Evolutionary conservation across 2,888 invertebrate genomes (phyloP).

Genomic region (Ceratothoa steindachneri): DNA sequence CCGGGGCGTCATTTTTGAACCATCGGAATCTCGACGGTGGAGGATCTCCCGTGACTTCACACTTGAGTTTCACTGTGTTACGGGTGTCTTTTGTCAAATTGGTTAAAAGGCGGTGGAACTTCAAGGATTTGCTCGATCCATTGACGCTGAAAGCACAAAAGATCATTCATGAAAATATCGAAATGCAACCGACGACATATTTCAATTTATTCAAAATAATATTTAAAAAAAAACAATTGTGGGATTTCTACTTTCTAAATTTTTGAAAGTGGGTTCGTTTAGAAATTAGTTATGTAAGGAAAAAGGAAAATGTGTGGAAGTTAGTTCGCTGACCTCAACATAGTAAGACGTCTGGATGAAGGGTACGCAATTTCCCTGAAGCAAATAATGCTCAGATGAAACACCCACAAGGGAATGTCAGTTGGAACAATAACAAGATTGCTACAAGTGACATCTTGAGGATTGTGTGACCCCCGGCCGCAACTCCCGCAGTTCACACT

Average conservation of each 20-base stretch:
- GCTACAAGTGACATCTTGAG: too few species aligned
- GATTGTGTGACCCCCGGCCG: too few species aligned
- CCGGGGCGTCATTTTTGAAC: constrained; percentile 48
- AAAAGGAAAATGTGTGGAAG: too few species aligned
- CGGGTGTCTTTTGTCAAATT: constrained; percentile 62
- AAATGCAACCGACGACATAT: neutral
- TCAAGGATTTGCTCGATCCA: constrained; percentile 52
- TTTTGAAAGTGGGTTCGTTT: too few species aligned
- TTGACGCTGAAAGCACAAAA: neutral
- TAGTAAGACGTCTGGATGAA: too few species aligned
- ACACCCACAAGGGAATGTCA: too few species aligned
- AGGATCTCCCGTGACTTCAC: constrained; percentile 63
- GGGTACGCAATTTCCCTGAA: too few species aligned
- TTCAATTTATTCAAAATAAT: neutral
- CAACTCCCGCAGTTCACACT: too few species aligned
- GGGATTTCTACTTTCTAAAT: neutral
- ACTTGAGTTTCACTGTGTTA: constrained; percentile 61
- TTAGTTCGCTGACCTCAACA: too few species aligned
- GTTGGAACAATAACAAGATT: too few species aligned
- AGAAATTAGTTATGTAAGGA: too few species aligned
- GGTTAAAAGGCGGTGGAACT: constrained; percentile 57
- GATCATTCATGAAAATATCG: neutral
- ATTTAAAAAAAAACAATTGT: neutral
- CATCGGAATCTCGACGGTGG: constrained; percentile 58
- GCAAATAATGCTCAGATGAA: too few species aligned